Evolutionary conservation across 2,888 invertebrate genomes (phyloP), one percentile per base, ranked within the genome.

Genomic region (Lochmaea crataegi): DNA sequence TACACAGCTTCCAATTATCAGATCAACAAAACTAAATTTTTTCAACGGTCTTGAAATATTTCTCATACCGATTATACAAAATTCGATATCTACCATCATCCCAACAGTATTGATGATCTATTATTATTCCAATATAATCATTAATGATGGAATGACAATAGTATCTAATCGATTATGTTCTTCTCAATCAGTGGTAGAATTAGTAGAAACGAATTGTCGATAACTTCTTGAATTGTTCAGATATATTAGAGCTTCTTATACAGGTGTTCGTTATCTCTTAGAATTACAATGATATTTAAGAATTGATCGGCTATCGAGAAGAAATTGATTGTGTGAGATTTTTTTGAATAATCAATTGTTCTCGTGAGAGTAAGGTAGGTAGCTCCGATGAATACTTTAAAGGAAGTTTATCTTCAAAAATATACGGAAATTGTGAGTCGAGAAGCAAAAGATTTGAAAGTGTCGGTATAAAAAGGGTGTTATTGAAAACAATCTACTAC

Each of bases 111-210:
- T 60, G 72, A 69, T 61, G 72, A 72, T 72, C 72, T 65, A 63
- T 75, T 72, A 67, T 75, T 48, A 70, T 72, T 65, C 58, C 45
- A 67, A 64, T 65, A 38, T 38, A 68, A 65, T 73, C 68, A 57
- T 68, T 74, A 77, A 76, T 78, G 79, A 79, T 77, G 73, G 73
- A 75, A 71, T 76, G 78, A 79, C 79, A 79, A 79, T 78, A 72
- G 77, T 74, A 71, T 42, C 77, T 79, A 79, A 79, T 79, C 77
- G 79, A 79, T 79, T 77, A 78, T 60, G 73, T 72, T 73, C 73
- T 72, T 71, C 70, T 77, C 71, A 76, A 76, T 74, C 64, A 64
- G 18, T 48, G 64, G 18, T 57, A 18, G 57, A 65, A 65, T 70
- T 64, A 65, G 64, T 70, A 45, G 58, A 64, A 67, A 51, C 53